Percentiles rank a stretch among this genome's conserved stretches.
phyloP scores from a whole-genome alignment of 1,140 invertebrate genomes.

The Sipha flava region DNA sequence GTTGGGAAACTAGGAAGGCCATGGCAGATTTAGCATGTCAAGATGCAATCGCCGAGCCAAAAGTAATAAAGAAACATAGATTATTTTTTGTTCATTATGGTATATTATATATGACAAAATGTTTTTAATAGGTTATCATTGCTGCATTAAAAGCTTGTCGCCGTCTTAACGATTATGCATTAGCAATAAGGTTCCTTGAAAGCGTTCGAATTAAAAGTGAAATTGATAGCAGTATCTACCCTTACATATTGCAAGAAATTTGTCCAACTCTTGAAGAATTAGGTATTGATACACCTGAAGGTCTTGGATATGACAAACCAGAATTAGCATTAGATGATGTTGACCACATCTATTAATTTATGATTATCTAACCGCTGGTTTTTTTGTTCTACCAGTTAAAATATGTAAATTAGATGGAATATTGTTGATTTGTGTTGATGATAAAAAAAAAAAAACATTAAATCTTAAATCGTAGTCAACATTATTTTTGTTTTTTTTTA shows the following conservation, averaged over 20 bases:
- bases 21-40: slow-evolving; percentile 67
- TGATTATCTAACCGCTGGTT: not conserved
- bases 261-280: slow-evolving; percentile 84
- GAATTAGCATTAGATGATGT: slow-evolving; percentile 75
- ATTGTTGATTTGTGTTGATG: not conserved
- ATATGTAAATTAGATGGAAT: slow-evolving; percentile 8
- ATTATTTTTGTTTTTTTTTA: not conserved
- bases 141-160: slow-evolving; percentile 89
- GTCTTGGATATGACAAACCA: slow-evolving; percentile 94
- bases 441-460: not conserved
- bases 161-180: slow-evolving; percentile 84
- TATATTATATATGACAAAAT: not conserved
- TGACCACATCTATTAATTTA: slow-evolving; percentile 53
- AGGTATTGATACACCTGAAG: slow-evolving; percentile 88
- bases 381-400: not conserved
- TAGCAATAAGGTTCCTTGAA: slow-evolving; percentile 88
- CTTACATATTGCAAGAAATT: slow-evolving; percentile 88
- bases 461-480: too few species aligned
- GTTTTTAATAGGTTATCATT: slow-evolving; percentile 49
- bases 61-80: too few species aligned
- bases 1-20: slow-evolving; percentile 88
- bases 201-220: slow-evolving; percentile 85
- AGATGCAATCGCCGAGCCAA: slow-evolving; percentile 93
- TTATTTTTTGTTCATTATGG: not conserved
- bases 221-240: slow-evolving; percentile 68